Conservation (phyloP, 1,140 invertebrate genomes). For the Arctopsyche grandis region DNA sequence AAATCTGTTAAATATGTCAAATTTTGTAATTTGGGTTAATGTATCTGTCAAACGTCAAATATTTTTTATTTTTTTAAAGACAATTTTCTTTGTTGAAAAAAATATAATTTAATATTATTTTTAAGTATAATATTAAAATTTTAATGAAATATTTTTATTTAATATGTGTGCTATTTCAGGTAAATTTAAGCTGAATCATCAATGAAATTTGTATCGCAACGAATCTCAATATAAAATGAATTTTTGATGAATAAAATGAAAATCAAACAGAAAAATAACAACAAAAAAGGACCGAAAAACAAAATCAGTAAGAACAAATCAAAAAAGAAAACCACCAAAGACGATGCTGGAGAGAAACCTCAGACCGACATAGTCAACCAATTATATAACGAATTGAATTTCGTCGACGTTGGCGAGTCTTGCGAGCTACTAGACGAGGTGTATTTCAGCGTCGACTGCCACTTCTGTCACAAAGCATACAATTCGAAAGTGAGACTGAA, state of each 20-base stretch:
- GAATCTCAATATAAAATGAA: not conserved
- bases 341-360: not conserved
- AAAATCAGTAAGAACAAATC: not conserved
- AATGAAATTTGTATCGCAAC: too few relatives aligned
- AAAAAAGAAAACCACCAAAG: not conserved
- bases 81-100: too few relatives aligned
- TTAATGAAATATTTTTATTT: too few relatives aligned
- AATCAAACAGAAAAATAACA: not conserved
- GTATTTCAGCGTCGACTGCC: not conserved
- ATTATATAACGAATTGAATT: not conserved
- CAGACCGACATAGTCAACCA: too few relatives aligned
- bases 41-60: too few relatives aligned
- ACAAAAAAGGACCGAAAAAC: not conserved
- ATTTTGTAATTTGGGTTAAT: too few relatives aligned
- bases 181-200: too few relatives aligned
- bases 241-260: not conserved
- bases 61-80: too few relatives aligned
- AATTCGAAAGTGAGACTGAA: not conserved
- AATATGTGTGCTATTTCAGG: too few relatives aligned
- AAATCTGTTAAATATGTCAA: too few relatives aligned
- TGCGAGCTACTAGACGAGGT: not conserved
- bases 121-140: too few relatives aligned
- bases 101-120: too few relatives aligned
- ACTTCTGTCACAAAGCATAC: conserved; percentile 20
- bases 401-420: not conserved